Percentiles rank a stretch among this genome's conserved stretches.
Evolutionary conservation across 2,888 invertebrate genomes (phyloP).

Genomic region (Tetramorium bicarinatum): DNA sequence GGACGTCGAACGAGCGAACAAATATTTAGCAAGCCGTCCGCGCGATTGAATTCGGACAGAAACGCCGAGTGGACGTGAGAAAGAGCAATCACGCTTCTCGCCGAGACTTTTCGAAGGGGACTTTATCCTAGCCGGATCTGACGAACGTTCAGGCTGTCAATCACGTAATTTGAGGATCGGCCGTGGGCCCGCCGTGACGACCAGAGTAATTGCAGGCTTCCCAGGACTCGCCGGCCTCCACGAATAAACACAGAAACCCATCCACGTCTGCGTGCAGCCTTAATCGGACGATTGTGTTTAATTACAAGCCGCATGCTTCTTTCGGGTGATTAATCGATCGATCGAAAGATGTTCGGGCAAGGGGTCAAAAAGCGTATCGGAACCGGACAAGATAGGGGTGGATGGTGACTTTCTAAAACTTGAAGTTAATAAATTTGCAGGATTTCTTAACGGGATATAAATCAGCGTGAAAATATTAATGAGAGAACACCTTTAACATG

Average conservation of each 20-base stretch:
- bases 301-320: slow-evolving; percentile 70
- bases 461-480: background rate
- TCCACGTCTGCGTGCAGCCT: slow-evolving; percentile 61
- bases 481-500: background rate
- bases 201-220: slow-evolving; percentile 72
- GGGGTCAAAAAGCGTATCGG: slow-evolving; percentile 27
- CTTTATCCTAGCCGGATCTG: slow-evolving; percentile 53
- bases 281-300: slow-evolving; percentile 78
- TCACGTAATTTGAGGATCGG: slow-evolving; percentile 75
- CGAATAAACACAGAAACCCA: slow-evolving; percentile 74
- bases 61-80: slow-evolving; percentile 25
- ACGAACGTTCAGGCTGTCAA: slow-evolving; percentile 69
- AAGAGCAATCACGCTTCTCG: slow-evolving; percentile 33
- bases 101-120: slow-evolving; percentile 29
- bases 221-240: slow-evolving; percentile 37
- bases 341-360: slow-evolving; percentile 57
- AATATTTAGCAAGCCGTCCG: slow-evolving; percentile 62
- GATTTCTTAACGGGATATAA: background rate
- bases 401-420: background rate
- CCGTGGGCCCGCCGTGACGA: slow-evolving; percentile 56
- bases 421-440: background rate
- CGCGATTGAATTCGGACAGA: slow-evolving; percentile 35
- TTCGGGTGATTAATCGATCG: slow-evolving; percentile 71
- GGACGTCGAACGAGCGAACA: slow-evolving; percentile 27
- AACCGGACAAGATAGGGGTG: background rate